Base-by-base conservation (phyloP, 2,113 vertebrate species). In the Ctenodactylus gundi region DNA sequence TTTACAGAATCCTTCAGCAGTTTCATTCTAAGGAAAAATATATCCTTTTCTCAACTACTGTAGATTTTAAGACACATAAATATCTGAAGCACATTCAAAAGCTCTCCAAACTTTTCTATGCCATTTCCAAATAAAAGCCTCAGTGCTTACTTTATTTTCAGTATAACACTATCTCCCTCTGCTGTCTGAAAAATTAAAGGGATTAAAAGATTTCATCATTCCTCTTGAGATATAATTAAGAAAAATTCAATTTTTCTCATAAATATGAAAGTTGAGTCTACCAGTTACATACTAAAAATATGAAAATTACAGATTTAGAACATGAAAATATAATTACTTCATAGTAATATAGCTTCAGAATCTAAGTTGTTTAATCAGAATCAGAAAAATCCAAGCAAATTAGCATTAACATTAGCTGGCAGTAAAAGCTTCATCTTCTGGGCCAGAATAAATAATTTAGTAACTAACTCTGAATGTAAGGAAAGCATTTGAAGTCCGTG, bases 101-200 rank as follows among this genome's bases (percentile, higher is more conserved):
- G 57, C 6, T 34, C 39, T 93, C 31, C 17, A 31, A 60, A 62
- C 21, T 39, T 83, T 72, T 49, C 44, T n/a, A 29, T 53, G n/a
- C 51, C 62, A 80, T 68, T 46, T 89, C 27, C 60, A 90, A 83
- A 60, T 76, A 78, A 86, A 86, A 90, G 23, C 29, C 76, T 76
- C 83, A 88, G n/a, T 78, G 8, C 62, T 65, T 2, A 90, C 77
- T 94, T 93, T 93, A 82, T 64, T 95, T 94, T 87, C 70, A 90
- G 12, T 65, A 4, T 73, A 86, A 92, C 78, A 95, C 15, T 95
- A 70, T 94, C 93, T 91, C 93, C 97, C 97, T 96, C 96, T 97
- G 81, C 95, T 95, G 96, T 88, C 81, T 55, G 46, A 87, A 94
- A 92, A 88, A 34, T 21, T 58, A 86, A 92, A 62, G n/a, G 18